These are phyloP conservation scores for Lysandra coridon DNA, from an alignment of 2,888 invertebrate species.

Conservation along the genomic window DNA sequence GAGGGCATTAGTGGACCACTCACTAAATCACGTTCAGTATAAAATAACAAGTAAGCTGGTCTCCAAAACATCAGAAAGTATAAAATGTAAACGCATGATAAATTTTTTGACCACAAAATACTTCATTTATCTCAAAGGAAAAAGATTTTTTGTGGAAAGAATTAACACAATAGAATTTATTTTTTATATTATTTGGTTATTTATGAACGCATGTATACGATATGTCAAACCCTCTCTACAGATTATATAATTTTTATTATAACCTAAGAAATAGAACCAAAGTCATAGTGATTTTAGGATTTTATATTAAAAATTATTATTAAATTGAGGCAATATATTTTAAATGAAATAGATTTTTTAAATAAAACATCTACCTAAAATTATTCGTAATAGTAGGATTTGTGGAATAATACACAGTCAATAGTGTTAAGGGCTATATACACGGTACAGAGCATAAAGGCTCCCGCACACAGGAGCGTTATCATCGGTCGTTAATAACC, in stretches of 20 bases:
- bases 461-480: no score
- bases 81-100: neutral
- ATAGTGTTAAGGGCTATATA: no score
- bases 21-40: slow-evolving; percentile 54
- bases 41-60: slow-evolving; percentile 34
- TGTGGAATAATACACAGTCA: no score
- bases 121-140: neutral
- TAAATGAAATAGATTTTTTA: neutral
- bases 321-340: neutral
- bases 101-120: neutral
- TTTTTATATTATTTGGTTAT: neutral
- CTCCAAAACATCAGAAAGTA: neutral
- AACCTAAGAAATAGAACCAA: slow-evolving; percentile 21
- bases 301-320: no score
- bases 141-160: neutral
- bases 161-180: neutral
- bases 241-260: slow-evolving; percentile 23
- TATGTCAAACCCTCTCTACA: slow-evolving; percentile 19
- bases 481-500: no score
- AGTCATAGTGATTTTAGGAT: neutral
- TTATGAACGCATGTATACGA: neutral
- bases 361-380: no score
- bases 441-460: no score
- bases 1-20: slow-evolving; percentile 63
- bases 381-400: no score